Conservation (phyloP, 2,888 invertebrate species). For the Ceramica pisi region DNA sequence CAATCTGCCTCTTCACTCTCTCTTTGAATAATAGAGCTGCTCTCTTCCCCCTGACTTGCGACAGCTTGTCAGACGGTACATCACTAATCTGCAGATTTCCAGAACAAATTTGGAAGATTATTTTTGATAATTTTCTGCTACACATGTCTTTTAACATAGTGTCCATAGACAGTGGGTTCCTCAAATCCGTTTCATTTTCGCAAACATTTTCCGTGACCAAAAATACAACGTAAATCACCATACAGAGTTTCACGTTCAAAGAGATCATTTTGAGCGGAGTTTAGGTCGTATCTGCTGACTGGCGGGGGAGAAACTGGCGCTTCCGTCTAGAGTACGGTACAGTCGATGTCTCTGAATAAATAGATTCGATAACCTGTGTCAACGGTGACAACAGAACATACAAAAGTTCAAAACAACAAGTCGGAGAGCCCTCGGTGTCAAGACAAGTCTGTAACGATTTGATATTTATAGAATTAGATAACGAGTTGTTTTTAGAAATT, state of each 20-base stretch:
- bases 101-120: constrained; percentile 79
- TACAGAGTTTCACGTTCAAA: constrained; percentile 69
- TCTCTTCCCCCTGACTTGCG: constrained; percentile 76
- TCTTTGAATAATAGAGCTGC: constrained; percentile 74
- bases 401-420: constrained; percentile 89
- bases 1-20: constrained; percentile 78
- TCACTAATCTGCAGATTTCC: constrained; percentile 73
- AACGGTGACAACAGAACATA: constrained; percentile 82
- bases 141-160: constrained; percentile 77
- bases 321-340: constrained; percentile 82
- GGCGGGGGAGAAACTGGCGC: constrained; percentile 78
- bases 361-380: constrained; percentile 88
- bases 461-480: constrained; percentile 87
- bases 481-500: constrained; percentile 82
- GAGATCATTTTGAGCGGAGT: constrained; percentile 75
- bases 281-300: constrained; percentile 72
- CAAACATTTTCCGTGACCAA: constrained; percentile 72
- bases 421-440: constrained; percentile 78
- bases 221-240: constrained; percentile 73
- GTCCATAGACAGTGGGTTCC: constrained; percentile 70
- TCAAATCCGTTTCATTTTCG: constrained; percentile 62
- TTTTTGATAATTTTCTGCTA: constrained; percentile 74
- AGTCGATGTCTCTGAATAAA: constrained; percentile 82
- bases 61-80: constrained; percentile 69
- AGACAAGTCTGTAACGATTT: constrained; percentile 80